A percentile compares a stretch with the other conserved stretches of the same genome.
Evolutionary conservation across 2,113 vertebrate species (phyloP).

Genomic region (Crotalus viridis): DNA sequence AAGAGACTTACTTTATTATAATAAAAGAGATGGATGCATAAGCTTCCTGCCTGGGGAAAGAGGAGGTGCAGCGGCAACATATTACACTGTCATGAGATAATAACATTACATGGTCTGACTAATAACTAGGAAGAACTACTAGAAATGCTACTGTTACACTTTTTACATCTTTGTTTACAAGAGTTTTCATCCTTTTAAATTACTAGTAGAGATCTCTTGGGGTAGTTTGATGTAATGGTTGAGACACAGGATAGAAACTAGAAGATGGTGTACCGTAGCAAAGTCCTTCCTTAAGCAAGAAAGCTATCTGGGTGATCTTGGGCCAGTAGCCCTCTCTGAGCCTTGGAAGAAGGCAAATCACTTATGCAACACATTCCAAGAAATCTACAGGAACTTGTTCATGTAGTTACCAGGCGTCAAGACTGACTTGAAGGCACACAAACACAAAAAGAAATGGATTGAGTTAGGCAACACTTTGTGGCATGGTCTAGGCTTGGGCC

Average conservation of each 20-base stretch:
- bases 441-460: background rate
- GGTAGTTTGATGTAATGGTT: background rate
- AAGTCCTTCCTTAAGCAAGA: background rate
- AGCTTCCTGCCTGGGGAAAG: slow-evolving; percentile 57
- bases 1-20: slow-evolving; percentile 56
- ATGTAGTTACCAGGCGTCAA: background rate
- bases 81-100: slow-evolving; percentile 23
- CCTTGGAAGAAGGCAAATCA: background rate
- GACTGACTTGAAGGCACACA: background rate
- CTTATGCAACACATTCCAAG: background rate
- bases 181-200: slow-evolving; percentile 6
- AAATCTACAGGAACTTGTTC: background rate
- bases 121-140: slow-evolving; percentile 16
- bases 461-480: background rate
- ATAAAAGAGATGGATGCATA: slow-evolving; percentile 66
- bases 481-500: background rate
- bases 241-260: background rate
- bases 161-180: slow-evolving; percentile 7
- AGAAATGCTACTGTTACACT: background rate
- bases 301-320: background rate
- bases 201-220: background rate
- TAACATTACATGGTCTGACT: slow-evolving; percentile 28
- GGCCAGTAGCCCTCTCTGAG: background rate
- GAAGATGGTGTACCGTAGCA: background rate
- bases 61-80: slow-evolving; percentile 32